These are phyloP conservation scores for Meloidogyne chitwoodi DNA, from an alignment of 1,140 invertebrate genomes.

Conservation along the genomic window DNA sequence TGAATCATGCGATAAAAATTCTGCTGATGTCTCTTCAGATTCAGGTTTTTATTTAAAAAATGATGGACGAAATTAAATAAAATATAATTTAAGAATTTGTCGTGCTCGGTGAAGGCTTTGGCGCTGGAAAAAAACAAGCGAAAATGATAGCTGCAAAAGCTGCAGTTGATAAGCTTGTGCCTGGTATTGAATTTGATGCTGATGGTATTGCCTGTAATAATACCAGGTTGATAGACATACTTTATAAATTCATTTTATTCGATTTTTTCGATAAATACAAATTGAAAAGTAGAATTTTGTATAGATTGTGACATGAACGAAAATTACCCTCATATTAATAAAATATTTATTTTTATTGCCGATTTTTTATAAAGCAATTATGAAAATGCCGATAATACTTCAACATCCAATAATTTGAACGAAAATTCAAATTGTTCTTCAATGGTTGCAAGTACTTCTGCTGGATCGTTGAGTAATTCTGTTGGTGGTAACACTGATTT, in stretches of 20 bases:
- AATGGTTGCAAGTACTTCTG: not conserved
- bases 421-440: not conserved
- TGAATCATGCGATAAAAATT: not conserved
- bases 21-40: not conserved
- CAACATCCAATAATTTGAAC: not conserved
- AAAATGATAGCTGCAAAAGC: slow-evolving; percentile 43
- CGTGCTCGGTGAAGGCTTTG: slow-evolving; percentile 38
- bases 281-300: too few species aligned
- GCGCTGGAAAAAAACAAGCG: slow-evolving; percentile 42
- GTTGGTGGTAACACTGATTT: not conserved
- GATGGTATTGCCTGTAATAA: slow-evolving; percentile 32
- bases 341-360: too few species aligned
- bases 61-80: not conserved
- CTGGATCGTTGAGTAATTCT: not conserved
- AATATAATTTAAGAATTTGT: slow-evolving; percentile 19
- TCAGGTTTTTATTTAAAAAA: not conserved
- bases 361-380: slow-evolving; percentile 14
- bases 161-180: slow-evolving; percentile 30
- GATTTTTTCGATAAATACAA: too few species aligned
- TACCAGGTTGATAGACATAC: slow-evolving; percentile 14
- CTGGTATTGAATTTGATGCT: slow-evolving; percentile 38
- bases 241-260: slow-evolving; percentile 9
- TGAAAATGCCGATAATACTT: slow-evolving; percentile 3
- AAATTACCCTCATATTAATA: too few species aligned
- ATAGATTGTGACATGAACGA: too few species aligned